phyloP scores from a whole-genome alignment of 1,140 invertebrate genomes.

The Nebria ingens region DNA sequence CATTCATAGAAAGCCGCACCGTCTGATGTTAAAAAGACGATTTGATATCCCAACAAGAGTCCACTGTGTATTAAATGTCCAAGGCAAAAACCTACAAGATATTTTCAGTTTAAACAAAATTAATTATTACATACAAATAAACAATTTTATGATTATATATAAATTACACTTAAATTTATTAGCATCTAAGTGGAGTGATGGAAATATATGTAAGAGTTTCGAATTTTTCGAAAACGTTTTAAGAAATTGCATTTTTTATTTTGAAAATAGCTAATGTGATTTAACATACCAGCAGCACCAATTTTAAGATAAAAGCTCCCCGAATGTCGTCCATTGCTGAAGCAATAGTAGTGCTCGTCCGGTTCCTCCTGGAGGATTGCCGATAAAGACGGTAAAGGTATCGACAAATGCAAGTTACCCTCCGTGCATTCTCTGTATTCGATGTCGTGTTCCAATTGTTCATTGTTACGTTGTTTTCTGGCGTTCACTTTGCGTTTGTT shows the following conservation, averaged over 20 bases:
- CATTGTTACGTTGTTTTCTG: constrained; percentile 37
- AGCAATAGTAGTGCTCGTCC: constrained; percentile 44
- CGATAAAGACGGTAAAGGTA: constrained; percentile 30
- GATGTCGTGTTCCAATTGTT: constrained; percentile 18
- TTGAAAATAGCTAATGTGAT: not conserved
- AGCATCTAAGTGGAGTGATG: constrained; percentile 6
- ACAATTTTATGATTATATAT: constrained; percentile 3
- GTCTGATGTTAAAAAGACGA: constrained; percentile 43
- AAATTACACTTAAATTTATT: constrained; percentile 12
- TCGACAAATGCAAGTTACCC: constrained; percentile 28
- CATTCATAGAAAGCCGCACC: constrained; percentile 36
- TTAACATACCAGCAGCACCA: constrained; percentile 55
- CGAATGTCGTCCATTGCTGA: constrained; percentile 50
- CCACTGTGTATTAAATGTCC: constrained; percentile 60
- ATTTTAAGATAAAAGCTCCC: constrained; percentile 64
- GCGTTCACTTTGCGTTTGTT: constrained; percentile 29
- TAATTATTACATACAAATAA: constrained; percentile 4
- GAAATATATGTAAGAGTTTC: too few relatives aligned
- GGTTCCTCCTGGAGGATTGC: constrained; percentile 23
- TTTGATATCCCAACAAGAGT: constrained; percentile 50
- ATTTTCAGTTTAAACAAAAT: constrained; percentile 12
- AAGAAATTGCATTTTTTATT: constrained; percentile 13
- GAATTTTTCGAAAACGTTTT: not conserved
- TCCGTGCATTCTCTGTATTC: constrained; percentile 27
- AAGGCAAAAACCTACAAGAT: constrained; percentile 55